These are phyloP conservation scores for Cantharis rustica DNA, from an alignment of 2,888 invertebrate species.

Conservation along the genomic window DNA sequence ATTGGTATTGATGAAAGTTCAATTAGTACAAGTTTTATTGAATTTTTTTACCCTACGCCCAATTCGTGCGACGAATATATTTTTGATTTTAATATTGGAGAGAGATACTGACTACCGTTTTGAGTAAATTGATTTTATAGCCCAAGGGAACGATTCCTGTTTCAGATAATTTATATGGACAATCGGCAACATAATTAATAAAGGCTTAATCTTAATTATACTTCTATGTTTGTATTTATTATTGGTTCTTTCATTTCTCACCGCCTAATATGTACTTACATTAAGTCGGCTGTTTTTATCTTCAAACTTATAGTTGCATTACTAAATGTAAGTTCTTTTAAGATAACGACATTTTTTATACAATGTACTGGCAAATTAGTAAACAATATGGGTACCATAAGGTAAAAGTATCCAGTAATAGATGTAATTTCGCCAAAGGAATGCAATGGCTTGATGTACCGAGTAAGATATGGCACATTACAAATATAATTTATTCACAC, in stretches of 20 bases:
- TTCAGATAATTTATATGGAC: constrained; percentile 31
- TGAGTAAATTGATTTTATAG: constrained; percentile 19
- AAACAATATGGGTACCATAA: constrained; percentile 15
- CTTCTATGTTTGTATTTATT: constrained; percentile 31
- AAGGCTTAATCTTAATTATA: constrained; percentile 33
- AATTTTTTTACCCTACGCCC: constrained; percentile 4
- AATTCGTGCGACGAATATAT: background rate
- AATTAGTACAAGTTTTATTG: constrained; percentile 29
- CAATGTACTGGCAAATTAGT: constrained; percentile 15
- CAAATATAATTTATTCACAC: constrained; percentile 22
- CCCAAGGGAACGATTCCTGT: constrained; percentile 28
- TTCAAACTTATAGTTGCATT: background rate
- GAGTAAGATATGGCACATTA: background rate
- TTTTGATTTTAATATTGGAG: background rate
- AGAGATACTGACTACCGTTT: constrained; percentile 17
- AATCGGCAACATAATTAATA: constrained; percentile 33
- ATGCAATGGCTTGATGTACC: constrained; percentile 31
- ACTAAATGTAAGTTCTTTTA: background rate
- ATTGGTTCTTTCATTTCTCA: constrained; percentile 19
- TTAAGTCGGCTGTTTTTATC: constrained; percentile 4
- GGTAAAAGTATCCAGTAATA: constrained; percentile 19
- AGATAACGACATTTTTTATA: background rate
- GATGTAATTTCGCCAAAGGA: constrained; percentile 20
- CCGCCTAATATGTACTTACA: constrained; percentile 17
- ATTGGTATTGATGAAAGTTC: constrained; percentile 48